Percentiles rank a stretch among this genome's conserved stretches.
These are phyloP conservation scores for Barbus barbus DNA, from an alignment of 2,113 vertebrate species.

Conservation along the genomic window DNA sequence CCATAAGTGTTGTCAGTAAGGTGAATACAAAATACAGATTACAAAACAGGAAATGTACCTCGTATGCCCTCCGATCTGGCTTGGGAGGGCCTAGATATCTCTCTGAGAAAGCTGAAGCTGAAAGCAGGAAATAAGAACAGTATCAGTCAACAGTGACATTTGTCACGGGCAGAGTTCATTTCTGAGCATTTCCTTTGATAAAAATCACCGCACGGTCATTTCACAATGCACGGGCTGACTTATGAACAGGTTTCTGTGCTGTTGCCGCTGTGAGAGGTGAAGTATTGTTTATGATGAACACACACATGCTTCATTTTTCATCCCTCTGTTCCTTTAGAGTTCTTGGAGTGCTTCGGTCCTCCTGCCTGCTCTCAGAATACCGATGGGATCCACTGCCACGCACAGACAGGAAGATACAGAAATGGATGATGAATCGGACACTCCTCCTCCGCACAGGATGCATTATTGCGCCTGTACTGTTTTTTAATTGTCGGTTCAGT, in stretches of 20 bases:
- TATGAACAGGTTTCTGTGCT: background rate
- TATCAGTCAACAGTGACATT: slow-evolving; percentile 2
- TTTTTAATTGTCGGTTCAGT: background rate
- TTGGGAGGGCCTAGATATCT: slow-evolving; percentile 88
- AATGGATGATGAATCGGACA: background rate
- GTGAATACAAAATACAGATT: background rate
- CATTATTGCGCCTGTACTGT: background rate
- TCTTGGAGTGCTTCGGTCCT: background rate
- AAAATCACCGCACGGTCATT: background rate
- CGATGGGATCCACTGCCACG: slow-evolving; percentile 8
- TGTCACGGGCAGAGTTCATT: background rate
- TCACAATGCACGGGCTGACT: slow-evolving; percentile 8
- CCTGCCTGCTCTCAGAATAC: slow-evolving; percentile 21
- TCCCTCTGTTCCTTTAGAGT: slow-evolving; percentile 1
- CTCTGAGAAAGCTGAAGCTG: slow-evolving; percentile 95
- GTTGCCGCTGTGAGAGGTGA: background rate
- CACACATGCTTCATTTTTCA: slow-evolving; percentile 24
- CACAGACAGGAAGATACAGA: background rate
- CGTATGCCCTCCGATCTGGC: slow-evolving; percentile 85
- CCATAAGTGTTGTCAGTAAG: background rate
- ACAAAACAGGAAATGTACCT: slow-evolving; percentile 71
- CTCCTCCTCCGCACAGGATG: background rate
- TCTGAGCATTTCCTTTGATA: slow-evolving; percentile 10
- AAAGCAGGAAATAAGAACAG: slow-evolving; percentile 40
- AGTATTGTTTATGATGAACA: slow-evolving; percentile 17